A percentile compares a stretch with the other conserved stretches of the same genome.
Evolutionary conservation across 2,797 vertebrate species (phyloP).

Genomic region (Melanotaenia trifasciata): DNA sequence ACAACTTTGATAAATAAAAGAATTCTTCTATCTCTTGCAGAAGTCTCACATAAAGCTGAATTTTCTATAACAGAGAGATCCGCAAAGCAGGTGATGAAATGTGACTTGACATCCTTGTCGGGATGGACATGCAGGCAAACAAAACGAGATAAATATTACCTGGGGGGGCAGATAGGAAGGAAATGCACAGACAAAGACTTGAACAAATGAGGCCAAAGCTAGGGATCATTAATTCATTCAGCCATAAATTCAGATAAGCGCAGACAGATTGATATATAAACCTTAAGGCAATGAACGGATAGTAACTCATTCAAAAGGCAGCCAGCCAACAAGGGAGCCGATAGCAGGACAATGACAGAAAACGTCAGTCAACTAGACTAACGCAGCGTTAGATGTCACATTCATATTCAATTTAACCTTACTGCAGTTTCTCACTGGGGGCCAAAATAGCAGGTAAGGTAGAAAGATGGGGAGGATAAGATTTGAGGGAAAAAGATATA

Average conservation of each 20-base stretch:
- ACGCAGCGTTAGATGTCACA: constrained; percentile 51
- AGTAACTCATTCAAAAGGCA: constrained; percentile 52
- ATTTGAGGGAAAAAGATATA: constrained; percentile 38
- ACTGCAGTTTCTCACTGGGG: constrained; percentile 10
- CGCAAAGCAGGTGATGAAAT: constrained; percentile 61
- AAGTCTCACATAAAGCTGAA: constrained; percentile 36
- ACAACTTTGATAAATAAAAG: constrained; percentile 61
- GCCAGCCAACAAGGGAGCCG: constrained; percentile 25
- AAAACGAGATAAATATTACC: constrained; percentile 57
- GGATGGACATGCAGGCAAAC: constrained; percentile 57
- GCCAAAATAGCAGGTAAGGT: constrained; percentile 10
- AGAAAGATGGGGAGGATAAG: constrained; percentile 8
- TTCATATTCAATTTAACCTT: constrained; percentile 48
- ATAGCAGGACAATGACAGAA: constrained; percentile 39
- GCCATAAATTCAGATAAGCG: constrained; percentile 65
- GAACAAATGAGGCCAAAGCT: constrained; percentile 54
- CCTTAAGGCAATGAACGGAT: constrained; percentile 40
- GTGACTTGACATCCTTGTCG: constrained; percentile 48
- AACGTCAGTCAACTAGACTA: constrained; percentile 42
- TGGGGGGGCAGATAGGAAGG: constrained; percentile 35
- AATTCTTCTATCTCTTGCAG: constrained; percentile 13
- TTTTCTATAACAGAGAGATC: constrained; percentile 48
- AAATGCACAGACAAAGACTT: constrained; percentile 46
- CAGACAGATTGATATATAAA: constrained; percentile 67
- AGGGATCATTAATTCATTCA: constrained; percentile 67